phyloP scores from a whole-genome alignment of 2,113 vertebrate species.

The Sinocyclocheilus grahami region DNA sequence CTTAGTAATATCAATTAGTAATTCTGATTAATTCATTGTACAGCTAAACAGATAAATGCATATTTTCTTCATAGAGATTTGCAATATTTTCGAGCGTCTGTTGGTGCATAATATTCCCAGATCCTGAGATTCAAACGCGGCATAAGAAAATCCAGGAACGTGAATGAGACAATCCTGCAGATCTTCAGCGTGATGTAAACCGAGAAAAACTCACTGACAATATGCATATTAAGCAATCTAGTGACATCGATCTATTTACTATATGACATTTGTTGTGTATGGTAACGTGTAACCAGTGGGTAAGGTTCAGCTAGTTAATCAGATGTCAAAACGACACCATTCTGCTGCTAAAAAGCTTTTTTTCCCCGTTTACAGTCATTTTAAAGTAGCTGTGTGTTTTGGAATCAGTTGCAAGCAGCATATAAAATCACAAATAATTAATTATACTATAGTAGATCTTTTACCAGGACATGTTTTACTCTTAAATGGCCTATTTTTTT shows the following conservation, averaged over 20 bases:
- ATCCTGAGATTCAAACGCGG: conserved; percentile 27
- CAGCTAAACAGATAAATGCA: conserved; percentile 17
- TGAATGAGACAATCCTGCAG: too few species aligned
- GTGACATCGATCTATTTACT: not conserved
- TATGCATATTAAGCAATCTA: not conserved
- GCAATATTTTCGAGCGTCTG: not conserved
- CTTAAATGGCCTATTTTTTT: too few species aligned
- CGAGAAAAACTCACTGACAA: not conserved
- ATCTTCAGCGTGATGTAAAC: not conserved
- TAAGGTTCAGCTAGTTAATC: not conserved
- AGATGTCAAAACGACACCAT: not conserved
- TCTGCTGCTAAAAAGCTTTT: too few species aligned
- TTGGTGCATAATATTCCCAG: not conserved
- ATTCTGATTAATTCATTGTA: not conserved
- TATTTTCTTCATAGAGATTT: conserved; percentile 1
- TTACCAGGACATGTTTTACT: not conserved
- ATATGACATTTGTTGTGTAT: not conserved
- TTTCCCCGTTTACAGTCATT: too few species aligned
- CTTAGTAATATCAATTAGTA: not conserved
- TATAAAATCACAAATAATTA: not conserved
- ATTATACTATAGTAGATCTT: not conserved
- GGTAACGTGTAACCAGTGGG: not conserved
- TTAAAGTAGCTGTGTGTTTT: too few species aligned
- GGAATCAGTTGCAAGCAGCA: not conserved
- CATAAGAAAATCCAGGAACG: not conserved